Base-by-base conservation (phyloP, 2,888 invertebrate species). In the Euspilapteryx auroguttella region DNA sequence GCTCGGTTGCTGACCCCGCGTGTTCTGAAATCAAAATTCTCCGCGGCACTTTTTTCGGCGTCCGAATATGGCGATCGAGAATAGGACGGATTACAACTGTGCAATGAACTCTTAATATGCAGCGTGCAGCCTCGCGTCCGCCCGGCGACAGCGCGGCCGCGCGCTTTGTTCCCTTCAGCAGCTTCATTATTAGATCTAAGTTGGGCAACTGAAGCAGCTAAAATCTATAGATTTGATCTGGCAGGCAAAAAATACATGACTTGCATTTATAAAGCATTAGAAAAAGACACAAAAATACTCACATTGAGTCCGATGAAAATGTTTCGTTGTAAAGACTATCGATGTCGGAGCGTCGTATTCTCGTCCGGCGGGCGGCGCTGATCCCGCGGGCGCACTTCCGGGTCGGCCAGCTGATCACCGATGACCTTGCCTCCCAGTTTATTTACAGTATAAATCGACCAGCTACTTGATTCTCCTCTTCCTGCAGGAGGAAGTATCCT, bases 401-500 rank as follows among this genome's bases (percentile, higher is more conserved):
- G 47, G 49, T 53, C 45, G 53, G 52, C 65, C 71, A 73, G 71
- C 71, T 73, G 71, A 62, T 61, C 50, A 54, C 56, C 59, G 51
- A 54, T 58, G 64, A 64, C 69, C 64, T 68, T 65, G 65, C 47
- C 45, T 44, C 46, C 46, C 51, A 49, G 51, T 57, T 58, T 54
- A 56, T 51, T 43, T 44, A 49, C 41, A 40, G 44, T 48, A 12
- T 12, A 5, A 12, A n/a, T 20, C n/a, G 23, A 10, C 22, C 9
- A 22, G 22, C 9, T 17, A 14, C 8, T 11, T 21, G 17, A 61
- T 48, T 68, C 75, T 73, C 42, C 75, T 61, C 38, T 73, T 73
- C 41, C 71, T 56, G 39, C 75, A 75, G 38, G 73, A 73, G 26
- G 75, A 75, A 28, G 75, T 73, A 42, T 73, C 73, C 42, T 62